Evolutionary conservation across 2,113 vertebrate genomes (phyloP), one percentile per base, ranked within the genome.

Genomic region (Oncorhynchus nerka): DNA sequence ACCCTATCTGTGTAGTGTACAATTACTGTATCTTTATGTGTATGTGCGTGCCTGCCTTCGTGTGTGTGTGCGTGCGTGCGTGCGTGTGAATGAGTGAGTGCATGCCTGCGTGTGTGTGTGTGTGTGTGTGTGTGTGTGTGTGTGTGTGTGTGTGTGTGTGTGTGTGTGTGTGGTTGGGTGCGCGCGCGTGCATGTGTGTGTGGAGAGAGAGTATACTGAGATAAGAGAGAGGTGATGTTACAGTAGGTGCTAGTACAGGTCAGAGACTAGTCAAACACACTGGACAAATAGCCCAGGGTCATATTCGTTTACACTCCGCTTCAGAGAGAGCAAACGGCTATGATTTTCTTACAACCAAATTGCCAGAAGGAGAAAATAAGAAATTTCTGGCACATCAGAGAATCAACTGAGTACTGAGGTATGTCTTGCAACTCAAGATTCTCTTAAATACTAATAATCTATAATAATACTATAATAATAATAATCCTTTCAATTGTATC

Each of bases 1-100:
- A 48, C 24, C 79, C 77, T 73, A 81, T 24, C 20, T 70, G 39
- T 48, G 20, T n/a, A 49, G 49, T 55, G 49, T 55, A 16, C 49
- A 55, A 5, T 45, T 45, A 11, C 39, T 39, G 16, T 69, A 19
- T 34, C 24, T 68, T 28, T n/a, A 5, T 45, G 67, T 68, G 68
- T 70, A 34, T 34, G 5, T 48, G 34, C n/a, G 32, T 68, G 65
- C 16, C 32, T 69, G 8, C 0, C 1, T 70, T 4, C 5, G 34
- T 70, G 39, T 34, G 34, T 34, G 34, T 7, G 34, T 34, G 32
- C 7, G 32, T 34, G 32, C 5, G 11, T 24, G 20, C 22, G 67
- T 68, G 65, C 32, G 32, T 69, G 26, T 26, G 26, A 26, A 1
- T 26, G 26, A 26, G 26, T 26, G 26, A 26, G 26, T 32, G 32